Conservation (phyloP, 2,113 vertebrate genomes). For the Trematocara marginatum region DNA sequence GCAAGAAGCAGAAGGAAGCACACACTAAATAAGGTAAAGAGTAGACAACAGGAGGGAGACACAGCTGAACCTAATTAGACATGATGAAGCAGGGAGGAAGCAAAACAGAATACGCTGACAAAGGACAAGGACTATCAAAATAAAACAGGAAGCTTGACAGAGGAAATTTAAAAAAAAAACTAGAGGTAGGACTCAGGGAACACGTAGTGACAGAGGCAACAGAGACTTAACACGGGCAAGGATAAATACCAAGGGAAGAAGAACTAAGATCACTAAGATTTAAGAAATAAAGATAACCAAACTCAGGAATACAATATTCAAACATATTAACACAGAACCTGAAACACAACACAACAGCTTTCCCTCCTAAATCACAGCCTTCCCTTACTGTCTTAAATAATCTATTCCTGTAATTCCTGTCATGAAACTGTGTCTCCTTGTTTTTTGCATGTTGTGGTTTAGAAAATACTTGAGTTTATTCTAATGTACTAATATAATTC, state of each 20-base stretch:
- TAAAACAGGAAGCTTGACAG: background rate
- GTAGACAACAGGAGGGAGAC: background rate
- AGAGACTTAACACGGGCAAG: background rate
- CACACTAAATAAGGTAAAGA: background rate
- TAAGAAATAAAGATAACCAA: background rate
- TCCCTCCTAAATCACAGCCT: background rate
- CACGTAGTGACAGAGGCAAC: background rate
- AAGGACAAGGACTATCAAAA: background rate
- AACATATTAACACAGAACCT: background rate
- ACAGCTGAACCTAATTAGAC: background rate
- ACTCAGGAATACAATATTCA: background rate
- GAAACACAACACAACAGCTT: background rate
- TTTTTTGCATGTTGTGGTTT: background rate
- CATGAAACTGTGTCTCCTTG: background rate
- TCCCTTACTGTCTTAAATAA: background rate
- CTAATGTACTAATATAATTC: background rate
- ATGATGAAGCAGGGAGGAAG: background rate
- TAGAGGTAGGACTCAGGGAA: background rate
- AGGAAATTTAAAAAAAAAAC: accelerated
- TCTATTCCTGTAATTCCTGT: background rate
- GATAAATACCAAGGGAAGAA: background rate
- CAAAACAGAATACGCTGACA: background rate
- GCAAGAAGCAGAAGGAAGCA: background rate
- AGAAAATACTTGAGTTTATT: background rate
- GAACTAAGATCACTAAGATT: background rate